Conservation (phyloP, 2,888 invertebrate genomes). For the Eristalis tenax region DNA sequence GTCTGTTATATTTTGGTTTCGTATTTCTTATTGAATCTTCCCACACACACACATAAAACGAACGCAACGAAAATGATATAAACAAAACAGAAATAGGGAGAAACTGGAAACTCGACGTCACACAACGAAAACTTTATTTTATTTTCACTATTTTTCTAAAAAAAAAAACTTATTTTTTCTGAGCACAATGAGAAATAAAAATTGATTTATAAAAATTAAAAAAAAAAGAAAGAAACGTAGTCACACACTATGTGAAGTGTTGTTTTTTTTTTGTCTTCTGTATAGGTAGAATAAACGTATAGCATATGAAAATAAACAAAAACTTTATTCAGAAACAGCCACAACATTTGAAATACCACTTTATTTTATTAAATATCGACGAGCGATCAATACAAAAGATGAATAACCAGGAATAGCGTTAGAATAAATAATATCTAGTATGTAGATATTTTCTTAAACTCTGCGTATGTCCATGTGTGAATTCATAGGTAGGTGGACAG, state of each 20-base stretch:
- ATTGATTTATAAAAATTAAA: constrained; percentile 58
- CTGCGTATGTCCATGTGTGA: no score
- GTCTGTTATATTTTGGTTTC: constrained; percentile 56
- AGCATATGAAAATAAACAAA: constrained; percentile 7
- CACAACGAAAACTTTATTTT: constrained; percentile 47
- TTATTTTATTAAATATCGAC: no score
- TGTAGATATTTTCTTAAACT: no score
- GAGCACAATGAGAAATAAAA: constrained; percentile 55
- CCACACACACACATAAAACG: constrained; percentile 59
- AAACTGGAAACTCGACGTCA: constrained; percentile 60
- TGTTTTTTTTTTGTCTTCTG: constrained; percentile 7
- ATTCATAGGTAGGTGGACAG: no score
- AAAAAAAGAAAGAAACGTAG: constrained; percentile 63
- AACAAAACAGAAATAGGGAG: constrained; percentile 60
- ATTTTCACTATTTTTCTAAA: constrained; percentile 25
- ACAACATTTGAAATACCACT: background rate
- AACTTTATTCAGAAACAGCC: background rate
- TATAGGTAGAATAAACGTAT: constrained; percentile 29
- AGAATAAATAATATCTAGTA: background rate
- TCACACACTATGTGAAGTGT: constrained; percentile 38
- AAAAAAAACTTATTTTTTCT: constrained; percentile 30
- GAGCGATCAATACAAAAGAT: background rate
- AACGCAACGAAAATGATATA: constrained; percentile 60
- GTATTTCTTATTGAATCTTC: constrained; percentile 61
- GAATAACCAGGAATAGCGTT: background rate